Base-by-base conservation (phyloP, 2,113 vertebrate genomes). In the Sander lucioperca region DNA sequence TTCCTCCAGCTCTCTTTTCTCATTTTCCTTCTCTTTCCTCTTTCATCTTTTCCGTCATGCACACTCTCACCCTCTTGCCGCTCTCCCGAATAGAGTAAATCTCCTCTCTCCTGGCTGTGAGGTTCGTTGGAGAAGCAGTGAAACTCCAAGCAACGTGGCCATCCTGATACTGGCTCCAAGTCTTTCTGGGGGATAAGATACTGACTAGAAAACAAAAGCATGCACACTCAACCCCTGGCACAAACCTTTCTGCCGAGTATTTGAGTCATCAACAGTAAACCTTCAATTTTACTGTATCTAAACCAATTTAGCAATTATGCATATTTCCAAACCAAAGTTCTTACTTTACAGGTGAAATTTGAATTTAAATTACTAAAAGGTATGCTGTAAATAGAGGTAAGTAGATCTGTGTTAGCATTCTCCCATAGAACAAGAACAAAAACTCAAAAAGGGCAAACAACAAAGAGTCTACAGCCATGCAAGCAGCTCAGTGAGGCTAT, bases 41-140 rank as follows among this genome's bases (percentile, higher is more conserved):
- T 50, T 16, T 51, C 48, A 47, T 79, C 30, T 78, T 66, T 59
- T 53, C 19, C n/a, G 33, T 67, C 9, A 23, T 50, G 58, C 57
- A 27, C 53, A 54, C n/a, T 43, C 5, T 7, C 5, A 3, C 74
- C 36, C n/a, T 57, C 33, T 59, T 19, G 6, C 30, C 50, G 54
- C 25, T 69, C 27, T 74, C 64, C 74, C 23, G 21, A 33, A 70
- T 64, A 70, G 51, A 71, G 76, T 80, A 83, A 77, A 83, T 71
- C 74, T 59, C 45, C 61, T 25, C 77, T 73, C 33, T 79, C 45
- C 16, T 82, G 67, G 45, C 64, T 58, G 51, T 61, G 25, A 67
- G 63, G 77, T 61, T 84, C 4, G 36, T 30, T 68, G 47, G 66
- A 82, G 59, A 77, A 79, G 74, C 74, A 82, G 74, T 79, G 83